Percentiles rank a stretch among this genome's conserved stretches.
These are phyloP conservation scores for Pollenia griseotomentosa DNA, from an alignment of 2,888 invertebrate species.

Conservation along the genomic window DNA sequence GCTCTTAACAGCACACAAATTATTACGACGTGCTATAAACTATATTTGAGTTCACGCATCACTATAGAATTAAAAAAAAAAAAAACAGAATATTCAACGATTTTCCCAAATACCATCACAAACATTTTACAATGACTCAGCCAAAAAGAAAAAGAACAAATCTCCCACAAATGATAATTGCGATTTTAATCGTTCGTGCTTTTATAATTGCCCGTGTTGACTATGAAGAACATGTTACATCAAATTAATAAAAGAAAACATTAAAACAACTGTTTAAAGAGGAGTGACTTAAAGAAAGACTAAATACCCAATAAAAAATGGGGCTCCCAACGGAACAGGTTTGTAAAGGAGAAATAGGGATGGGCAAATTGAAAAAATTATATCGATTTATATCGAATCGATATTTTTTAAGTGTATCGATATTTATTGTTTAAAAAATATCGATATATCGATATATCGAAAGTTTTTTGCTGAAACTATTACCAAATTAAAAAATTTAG, in stretches of 20 bases:
- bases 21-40: slow-evolving; percentile 54
- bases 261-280: neutral
- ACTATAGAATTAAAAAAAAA: neutral
- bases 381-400: no score
- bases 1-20: slow-evolving; percentile 54
- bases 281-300: no score
- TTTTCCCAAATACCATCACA: neutral
- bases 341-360: no score
- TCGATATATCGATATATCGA: no score
- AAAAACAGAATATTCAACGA: neutral
- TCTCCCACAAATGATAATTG: slow-evolving; percentile 15
- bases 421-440: no score
- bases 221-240: neutral
- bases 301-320: no score
- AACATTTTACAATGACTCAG: neutral
- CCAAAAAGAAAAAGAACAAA: neutral
- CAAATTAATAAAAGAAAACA: neutral
- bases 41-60: slow-evolving; percentile 22
- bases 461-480: no score
- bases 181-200: slow-evolving; percentile 42
- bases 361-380: no score
- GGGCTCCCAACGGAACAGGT: no score
- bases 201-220: neutral
- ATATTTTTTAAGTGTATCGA: no score
- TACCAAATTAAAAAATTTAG: no score